phyloP scores from a whole-genome alignment of 2,113 vertebrate genomes.

The Callospermophilus lateralis region DNA sequence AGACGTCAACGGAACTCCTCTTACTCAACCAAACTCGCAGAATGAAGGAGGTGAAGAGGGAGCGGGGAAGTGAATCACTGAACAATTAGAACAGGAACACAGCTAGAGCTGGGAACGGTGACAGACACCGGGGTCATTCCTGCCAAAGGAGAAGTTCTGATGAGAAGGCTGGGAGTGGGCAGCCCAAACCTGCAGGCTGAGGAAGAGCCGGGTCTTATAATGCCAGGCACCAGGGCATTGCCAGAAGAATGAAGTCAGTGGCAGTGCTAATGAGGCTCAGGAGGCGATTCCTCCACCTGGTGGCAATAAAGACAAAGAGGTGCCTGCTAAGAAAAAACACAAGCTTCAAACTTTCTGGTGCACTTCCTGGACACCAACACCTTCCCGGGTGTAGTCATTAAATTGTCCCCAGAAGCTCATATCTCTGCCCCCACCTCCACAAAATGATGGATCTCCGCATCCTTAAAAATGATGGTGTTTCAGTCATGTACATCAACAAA shows the following conservation, averaged over 20 bases:
- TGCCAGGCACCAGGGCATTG: too few relatives aligned
- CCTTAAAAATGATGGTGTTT: slow-evolving; percentile 98
- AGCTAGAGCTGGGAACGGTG: slow-evolving; percentile 85
- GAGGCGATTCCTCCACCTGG: too few relatives aligned
- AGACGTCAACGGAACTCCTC: too few relatives aligned
- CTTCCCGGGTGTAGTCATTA: slow-evolving; percentile 97
- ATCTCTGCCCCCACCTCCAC: slow-evolving; percentile 96
- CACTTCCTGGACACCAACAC: slow-evolving; percentile 97
- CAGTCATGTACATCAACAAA: slow-evolving; percentile 99
- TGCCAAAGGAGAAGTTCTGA: slow-evolving; percentile 83
- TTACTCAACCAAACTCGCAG: too few relatives aligned
- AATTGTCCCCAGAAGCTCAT: slow-evolving; percentile 97
- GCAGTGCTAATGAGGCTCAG: too few relatives aligned
- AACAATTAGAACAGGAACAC: slow-evolving; percentile 87
- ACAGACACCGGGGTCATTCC: slow-evolving; percentile 86
- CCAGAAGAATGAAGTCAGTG: too few relatives aligned
- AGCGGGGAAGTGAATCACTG: slow-evolving; percentile 83
- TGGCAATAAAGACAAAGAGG: too few relatives aligned
- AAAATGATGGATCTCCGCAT: slow-evolving; percentile 97
- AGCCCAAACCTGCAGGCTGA: too few relatives aligned
- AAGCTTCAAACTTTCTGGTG: slow-evolving; percentile 96
- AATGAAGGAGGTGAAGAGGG: too few relatives aligned
- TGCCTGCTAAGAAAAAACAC: slow-evolving; percentile 93
- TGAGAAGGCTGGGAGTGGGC: too few relatives aligned
- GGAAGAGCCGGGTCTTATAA: too few relatives aligned